Evolutionary conservation across 2,888 invertebrate genomes (phyloP), one percentile per base, ranked within the genome.

Genomic region (Micoletzkya japonica): DNA sequence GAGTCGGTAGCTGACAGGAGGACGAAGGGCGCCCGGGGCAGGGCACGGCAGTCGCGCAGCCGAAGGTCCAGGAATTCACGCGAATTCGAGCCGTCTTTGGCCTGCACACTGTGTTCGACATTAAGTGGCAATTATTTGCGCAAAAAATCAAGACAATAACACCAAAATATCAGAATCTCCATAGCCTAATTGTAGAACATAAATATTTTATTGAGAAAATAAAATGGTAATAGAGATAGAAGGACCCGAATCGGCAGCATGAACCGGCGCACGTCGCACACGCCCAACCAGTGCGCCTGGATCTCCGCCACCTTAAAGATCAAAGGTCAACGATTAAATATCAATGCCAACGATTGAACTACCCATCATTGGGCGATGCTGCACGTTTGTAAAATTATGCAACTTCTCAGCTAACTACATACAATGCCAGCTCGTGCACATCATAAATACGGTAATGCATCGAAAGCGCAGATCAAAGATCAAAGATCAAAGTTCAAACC

Each of bases 211-310:
- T 30, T 28, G 26, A 24, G n/a, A n/a, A n/a, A n/a, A n/a, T n/a
- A n/a, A n/a, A n/a, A n/a, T n/a, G n/a, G n/a, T n/a, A n/a, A n/a
- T n/a, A n/a, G n/a, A n/a, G n/a, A 59, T 24, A 17, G 26, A 20
- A 68, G 7, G 24, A 78, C 78, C 58, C 64, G 64, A 24, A 82
- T 63, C 7, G 83, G 83, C 32, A 84, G 71, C 60, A 77, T 73
- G 61, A 84, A 84, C 7, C 84, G 77, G 56, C 70, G 81, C 7
- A 82, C 84, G 64, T 84, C 84, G 68, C 84, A 84, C 28, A 70
- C 74, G 26, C 88, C 88, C 50, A 88, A 87, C 88, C 88, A 88
- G 68, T 76, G 70, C 72, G 52, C 73, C 66, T 83, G 85, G 64
- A 83, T 80, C 60, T 76, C 79, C 1, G 82, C 81, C 32, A 83